Evolutionary conservation across 2,113 vertebrate genomes (phyloP), one percentile per base, ranked within the genome.

Genomic region (Caranx ignobilis): DNA sequence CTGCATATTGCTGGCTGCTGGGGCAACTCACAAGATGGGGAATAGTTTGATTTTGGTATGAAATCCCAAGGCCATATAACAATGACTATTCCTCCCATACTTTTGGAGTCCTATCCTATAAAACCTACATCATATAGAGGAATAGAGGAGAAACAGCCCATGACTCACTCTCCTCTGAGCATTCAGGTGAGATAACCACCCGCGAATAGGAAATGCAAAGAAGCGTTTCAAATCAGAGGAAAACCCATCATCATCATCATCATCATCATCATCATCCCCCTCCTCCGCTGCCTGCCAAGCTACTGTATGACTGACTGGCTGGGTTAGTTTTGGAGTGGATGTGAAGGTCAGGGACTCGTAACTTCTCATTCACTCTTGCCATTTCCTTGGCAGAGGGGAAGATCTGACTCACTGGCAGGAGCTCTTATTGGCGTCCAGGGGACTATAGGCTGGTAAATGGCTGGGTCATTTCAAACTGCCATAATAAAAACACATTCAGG

Each of bases 401-500:
- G 11, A 32, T 68, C 84, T 86, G 83, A 86, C 77, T 87, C 75
- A 60, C 52, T 79, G 88, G 82, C 83, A 77, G 48, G 81, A 83
- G 61, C 66, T 75, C 57, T 81, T 62, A 65, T 54, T 63, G 82
- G 87, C 50, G 45, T 89, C 88, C 71, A 66, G 84, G 87, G 83
- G 68, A 77, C 87, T 54, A 48, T 65, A 81, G 78, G 60, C 80
- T 81, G 80, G 79, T 78, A 83, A 88, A 85, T 48, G 75, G 63
- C 63, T 80, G 81, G 80, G 71, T 77, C 67, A 76, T 86, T 90
- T 87, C 68, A 77, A 79, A 64, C 79, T 71, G 81, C 74, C 77
- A 66, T 88, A 84, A 87, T 89, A 87, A 89, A 91, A 91, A 89
- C 76, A 72, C 75, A 75, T 70, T 87, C 71, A 73, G 78, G 77